Conservation (phyloP, 2,888 invertebrate genomes). For the Colostygia pectinataria region DNA sequence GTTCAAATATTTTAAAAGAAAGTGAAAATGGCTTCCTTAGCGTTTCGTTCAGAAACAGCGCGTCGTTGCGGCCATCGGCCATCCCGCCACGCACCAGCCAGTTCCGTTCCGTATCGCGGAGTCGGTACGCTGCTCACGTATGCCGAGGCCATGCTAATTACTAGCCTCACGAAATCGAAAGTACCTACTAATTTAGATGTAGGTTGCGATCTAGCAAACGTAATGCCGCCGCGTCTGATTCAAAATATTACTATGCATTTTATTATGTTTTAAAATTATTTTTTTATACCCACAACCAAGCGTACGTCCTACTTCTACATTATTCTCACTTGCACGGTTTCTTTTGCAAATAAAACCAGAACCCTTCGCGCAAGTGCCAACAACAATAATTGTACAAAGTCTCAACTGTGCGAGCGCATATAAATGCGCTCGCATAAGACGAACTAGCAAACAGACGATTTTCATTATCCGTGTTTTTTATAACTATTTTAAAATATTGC, state of each 20-base stretch:
- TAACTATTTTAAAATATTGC: too few relatives aligned
- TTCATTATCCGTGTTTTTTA: too few relatives aligned
- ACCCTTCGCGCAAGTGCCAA: too few relatives aligned
- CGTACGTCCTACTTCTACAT: too few relatives aligned
- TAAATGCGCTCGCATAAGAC: too few relatives aligned
- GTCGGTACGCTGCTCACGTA: slow-evolving; percentile 64
- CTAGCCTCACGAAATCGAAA: slow-evolving; percentile 79
- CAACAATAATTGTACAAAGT: too few relatives aligned
- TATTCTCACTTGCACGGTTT: too few relatives aligned
- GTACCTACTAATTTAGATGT: slow-evolving; percentile 61
- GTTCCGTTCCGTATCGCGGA: slow-evolving; percentile 66
- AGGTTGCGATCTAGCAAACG: slow-evolving; percentile 60
- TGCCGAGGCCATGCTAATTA: slow-evolving; percentile 78
- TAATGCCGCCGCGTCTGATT: slow-evolving; percentile 50
- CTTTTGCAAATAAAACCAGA: too few relatives aligned
- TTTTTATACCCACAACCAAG: too few relatives aligned
- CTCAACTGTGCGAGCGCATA: too few relatives aligned
- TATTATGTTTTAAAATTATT: too few relatives aligned
- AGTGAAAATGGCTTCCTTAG: slow-evolving; percentile 69
- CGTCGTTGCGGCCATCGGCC: slow-evolving; percentile 44
- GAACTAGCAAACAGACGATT: too few relatives aligned
- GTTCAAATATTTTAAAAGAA: slow-evolving; percentile 71
- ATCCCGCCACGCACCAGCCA: slow-evolving; percentile 48
- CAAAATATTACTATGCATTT: slow-evolving; percentile 35
- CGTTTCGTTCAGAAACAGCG: slow-evolving; percentile 31